Conservation (phyloP, 2,113 vertebrate genomes). For the Tragulus kanchil region DNA sequence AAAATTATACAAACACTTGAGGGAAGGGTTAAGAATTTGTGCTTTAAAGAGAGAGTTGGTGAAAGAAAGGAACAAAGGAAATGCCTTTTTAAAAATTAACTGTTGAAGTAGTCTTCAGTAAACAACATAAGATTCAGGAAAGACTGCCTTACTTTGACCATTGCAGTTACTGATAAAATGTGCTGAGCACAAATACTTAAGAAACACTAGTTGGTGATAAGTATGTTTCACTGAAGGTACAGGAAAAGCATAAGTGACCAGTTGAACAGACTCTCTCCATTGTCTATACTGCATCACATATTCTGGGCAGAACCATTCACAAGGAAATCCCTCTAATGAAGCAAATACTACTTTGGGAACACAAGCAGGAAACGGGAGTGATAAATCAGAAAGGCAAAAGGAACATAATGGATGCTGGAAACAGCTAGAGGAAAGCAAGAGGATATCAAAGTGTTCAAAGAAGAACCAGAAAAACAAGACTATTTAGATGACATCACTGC, state of each 20-base stretch:
- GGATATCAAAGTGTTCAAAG: constrained; percentile 47
- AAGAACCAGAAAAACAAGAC: constrained; percentile 73
- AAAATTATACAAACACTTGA: not conserved
- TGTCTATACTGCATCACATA: not conserved
- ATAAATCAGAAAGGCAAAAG: constrained; percentile 56
- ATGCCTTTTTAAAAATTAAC: not conserved
- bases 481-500: constrained; percentile 59
- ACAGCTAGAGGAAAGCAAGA: constrained; percentile 48
- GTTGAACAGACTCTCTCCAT: constrained; percentile 12
- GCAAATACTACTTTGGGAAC: not conserved
- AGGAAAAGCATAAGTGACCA: not conserved
- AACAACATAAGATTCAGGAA: constrained; percentile 14
- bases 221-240: not conserved
- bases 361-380: not conserved
- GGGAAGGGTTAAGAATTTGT: not conserved
- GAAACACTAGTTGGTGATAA: not conserved
- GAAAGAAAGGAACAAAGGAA: not conserved
- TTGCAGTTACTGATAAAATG: not conserved
- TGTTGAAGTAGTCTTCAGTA: not conserved
- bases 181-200: not conserved
- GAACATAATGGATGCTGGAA: constrained; percentile 38
- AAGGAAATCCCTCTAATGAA: constrained; percentile 43
- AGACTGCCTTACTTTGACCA: not conserved
- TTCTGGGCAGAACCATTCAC: not conserved
- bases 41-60: not conserved